Evolutionary conservation across 2,113 vertebrate species (phyloP).

Genomic region (Dromaius novaehollandiae): DNA sequence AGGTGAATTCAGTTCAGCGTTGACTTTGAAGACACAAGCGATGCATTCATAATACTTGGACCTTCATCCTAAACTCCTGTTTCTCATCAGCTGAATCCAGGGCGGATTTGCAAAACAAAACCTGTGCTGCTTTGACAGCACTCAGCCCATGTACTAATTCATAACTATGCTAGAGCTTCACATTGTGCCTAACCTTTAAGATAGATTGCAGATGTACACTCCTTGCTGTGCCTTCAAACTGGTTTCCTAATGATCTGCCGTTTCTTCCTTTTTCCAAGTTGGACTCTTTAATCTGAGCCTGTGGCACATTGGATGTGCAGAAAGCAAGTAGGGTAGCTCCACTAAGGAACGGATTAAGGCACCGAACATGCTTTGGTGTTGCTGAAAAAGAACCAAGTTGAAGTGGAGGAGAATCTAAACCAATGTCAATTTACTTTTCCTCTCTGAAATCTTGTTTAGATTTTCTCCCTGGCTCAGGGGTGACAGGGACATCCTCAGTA

Average conservation of each 20-base stretch:
- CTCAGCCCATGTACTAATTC: not conserved
- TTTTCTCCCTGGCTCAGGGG: not conserved
- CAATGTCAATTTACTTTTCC: not conserved
- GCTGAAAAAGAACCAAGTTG: not conserved
- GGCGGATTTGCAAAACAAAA: not conserved
- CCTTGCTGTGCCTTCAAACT: not conserved
- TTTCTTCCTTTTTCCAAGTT: not conserved
- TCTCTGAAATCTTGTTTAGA: not conserved
- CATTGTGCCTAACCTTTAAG: not conserved
- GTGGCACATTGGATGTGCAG: not conserved
- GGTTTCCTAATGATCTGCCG: not conserved
- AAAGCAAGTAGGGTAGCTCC: not conserved
- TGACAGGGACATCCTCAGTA: not conserved
- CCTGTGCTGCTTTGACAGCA: not conserved
- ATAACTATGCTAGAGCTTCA: not conserved
- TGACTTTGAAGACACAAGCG: not conserved
- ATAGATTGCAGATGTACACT: rapidly evolving
- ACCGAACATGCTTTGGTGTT: not conserved
- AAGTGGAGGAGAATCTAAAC: not conserved
- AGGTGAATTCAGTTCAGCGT: not conserved
- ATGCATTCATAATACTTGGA: not conserved
- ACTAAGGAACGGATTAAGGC: not conserved
- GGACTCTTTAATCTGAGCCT: not conserved
- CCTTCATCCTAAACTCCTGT: not conserved
- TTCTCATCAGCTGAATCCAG: not conserved